phyloP scores from a whole-genome alignment of 1,140 invertebrate species.

The Phthorimaea operculella region DNA sequence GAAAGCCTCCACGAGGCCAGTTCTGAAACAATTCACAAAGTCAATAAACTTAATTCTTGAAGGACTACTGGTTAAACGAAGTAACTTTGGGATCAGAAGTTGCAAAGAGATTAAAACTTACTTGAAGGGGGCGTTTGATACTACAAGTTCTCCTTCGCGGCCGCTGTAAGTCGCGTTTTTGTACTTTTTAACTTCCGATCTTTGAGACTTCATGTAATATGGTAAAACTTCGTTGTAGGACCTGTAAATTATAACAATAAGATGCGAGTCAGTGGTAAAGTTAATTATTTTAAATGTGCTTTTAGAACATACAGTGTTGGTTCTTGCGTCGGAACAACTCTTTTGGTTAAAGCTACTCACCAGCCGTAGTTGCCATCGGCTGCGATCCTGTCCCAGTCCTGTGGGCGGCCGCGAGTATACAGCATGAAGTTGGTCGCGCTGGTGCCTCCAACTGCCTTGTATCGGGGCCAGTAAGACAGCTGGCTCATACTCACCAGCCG shows the following conservation, averaged over 20 bases:
- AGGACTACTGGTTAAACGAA: neutral
- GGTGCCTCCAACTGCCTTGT: slow-evolving; percentile 65
- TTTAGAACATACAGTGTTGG: too few relatives aligned
- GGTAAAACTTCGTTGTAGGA: slow-evolving; percentile 78
- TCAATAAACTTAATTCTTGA: slow-evolving; percentile 3
- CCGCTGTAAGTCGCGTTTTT: slow-evolving; percentile 68
- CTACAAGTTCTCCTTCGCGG: slow-evolving; percentile 67
- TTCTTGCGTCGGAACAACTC: too few relatives aligned
- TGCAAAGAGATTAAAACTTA: slow-evolving; percentile 23
- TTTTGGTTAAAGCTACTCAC: too few relatives aligned
- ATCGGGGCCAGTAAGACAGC: slow-evolving; percentile 62
- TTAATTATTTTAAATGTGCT: too few relatives aligned
- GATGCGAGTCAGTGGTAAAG: too few relatives aligned
- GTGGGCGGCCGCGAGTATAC: slow-evolving; percentile 64
- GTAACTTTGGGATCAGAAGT: neutral
- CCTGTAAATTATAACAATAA: slow-evolving; percentile 44
- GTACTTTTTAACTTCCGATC: slow-evolving; percentile 65
- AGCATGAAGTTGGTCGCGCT: slow-evolving; percentile 68
- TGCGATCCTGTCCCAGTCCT: slow-evolving; percentile 68
- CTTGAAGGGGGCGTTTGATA: slow-evolving; percentile 69
- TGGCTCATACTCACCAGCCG: slow-evolving; percentile 44
- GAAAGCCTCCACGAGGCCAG: slow-evolving; percentile 71
- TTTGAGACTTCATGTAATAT: slow-evolving; percentile 74
- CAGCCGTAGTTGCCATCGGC: slow-evolving; percentile 56
- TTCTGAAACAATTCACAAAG: slow-evolving; percentile 64